Conservation (phyloP, 2,113 vertebrate genomes). For the Jaculus jaculus region DNA sequence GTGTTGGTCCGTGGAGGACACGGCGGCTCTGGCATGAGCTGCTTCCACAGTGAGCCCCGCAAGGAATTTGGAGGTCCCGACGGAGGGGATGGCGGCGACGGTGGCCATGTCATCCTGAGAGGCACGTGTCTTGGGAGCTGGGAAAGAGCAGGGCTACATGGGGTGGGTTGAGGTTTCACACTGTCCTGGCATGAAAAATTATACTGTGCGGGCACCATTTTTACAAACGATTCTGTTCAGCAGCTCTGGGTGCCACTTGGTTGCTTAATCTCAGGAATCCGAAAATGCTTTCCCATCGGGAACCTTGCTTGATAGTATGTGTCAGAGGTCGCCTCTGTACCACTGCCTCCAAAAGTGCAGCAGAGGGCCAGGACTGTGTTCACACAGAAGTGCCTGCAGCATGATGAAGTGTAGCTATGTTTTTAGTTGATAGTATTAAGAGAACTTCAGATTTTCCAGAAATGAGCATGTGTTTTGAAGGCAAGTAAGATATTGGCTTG, state of each 20-base stretch:
- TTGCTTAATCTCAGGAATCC: not conserved
- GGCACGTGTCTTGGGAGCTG: slow-evolving; percentile 81
- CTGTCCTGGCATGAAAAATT: fast-evolving
- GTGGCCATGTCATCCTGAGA: slow-evolving; percentile 92
- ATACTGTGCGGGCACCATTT: fast-evolving
- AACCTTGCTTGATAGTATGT: fast-evolving
- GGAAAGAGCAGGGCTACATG: fast-evolving
- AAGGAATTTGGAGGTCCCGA: slow-evolving; percentile 97
- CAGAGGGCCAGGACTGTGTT: fast-evolving
- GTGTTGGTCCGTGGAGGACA: slow-evolving; percentile 90
- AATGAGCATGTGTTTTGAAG: not conserved
- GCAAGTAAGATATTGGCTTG: not conserved
- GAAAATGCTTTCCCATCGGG: not conserved
- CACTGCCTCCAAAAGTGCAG: fast-evolving
- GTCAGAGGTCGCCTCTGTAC: fast-evolving
- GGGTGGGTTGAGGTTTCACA: not conserved
- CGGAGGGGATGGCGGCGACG: slow-evolving; percentile 94
- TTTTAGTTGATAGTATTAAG: not conserved
- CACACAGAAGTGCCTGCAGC: not conserved
- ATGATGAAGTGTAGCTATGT: not conserved
- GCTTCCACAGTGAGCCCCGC: slow-evolving; percentile 94
- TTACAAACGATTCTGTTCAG: not conserved
- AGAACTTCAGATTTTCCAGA: not conserved
- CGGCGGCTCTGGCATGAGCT: slow-evolving; percentile 89
- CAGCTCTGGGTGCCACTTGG: not conserved